Conservation (phyloP, 2,113 vertebrate species). For the Stigmatopora nigra region DNA sequence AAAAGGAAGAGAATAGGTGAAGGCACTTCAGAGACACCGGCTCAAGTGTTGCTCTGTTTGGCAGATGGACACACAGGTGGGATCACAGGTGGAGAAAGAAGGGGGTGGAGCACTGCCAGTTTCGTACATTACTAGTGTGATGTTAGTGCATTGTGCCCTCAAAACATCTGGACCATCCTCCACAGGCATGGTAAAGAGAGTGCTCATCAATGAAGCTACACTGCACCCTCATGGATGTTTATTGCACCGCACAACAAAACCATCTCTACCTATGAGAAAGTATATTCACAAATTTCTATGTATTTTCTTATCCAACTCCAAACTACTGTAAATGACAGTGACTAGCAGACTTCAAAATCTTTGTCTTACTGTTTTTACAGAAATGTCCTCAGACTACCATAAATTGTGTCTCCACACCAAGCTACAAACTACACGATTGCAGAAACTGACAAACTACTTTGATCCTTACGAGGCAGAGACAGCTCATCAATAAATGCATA, state of each 20-base stretch:
- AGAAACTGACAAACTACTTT: slow-evolving; percentile 64
- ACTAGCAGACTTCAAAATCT: neutral
- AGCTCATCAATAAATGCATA: slow-evolving; percentile 69
- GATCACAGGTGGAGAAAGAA: slow-evolving; percentile 61
- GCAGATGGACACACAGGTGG: slow-evolving; percentile 77
- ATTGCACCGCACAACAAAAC: slow-evolving; percentile 18
- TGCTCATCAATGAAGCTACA: slow-evolving; percentile 53
- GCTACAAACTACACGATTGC: slow-evolving; percentile 66
- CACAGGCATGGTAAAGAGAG: slow-evolving; percentile 31
- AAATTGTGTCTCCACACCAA: slow-evolving; percentile 50
- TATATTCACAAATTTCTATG: neutral
- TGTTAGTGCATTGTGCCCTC: slow-evolving; percentile 15
- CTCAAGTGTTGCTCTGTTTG: slow-evolving; percentile 33
- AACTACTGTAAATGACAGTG: neutral
- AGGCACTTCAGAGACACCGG: slow-evolving; percentile 65
- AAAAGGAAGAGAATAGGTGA: slow-evolving; percentile 38
- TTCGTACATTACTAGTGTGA: slow-evolving; percentile 45
- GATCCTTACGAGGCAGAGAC: slow-evolving; percentile 62
- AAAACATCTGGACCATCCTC: slow-evolving; percentile 64
- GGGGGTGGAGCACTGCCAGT: slow-evolving; percentile 58
- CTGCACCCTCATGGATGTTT: slow-evolving; percentile 62
- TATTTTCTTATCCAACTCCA: neutral
- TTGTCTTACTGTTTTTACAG: neutral
- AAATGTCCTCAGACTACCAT: slow-evolving; percentile 20
- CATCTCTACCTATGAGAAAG: neutral